Evolutionary conservation across 2,797 vertebrate species (phyloP), one percentile per base, ranked within the genome.

Genomic region (Sorex maritimensis): DNA sequence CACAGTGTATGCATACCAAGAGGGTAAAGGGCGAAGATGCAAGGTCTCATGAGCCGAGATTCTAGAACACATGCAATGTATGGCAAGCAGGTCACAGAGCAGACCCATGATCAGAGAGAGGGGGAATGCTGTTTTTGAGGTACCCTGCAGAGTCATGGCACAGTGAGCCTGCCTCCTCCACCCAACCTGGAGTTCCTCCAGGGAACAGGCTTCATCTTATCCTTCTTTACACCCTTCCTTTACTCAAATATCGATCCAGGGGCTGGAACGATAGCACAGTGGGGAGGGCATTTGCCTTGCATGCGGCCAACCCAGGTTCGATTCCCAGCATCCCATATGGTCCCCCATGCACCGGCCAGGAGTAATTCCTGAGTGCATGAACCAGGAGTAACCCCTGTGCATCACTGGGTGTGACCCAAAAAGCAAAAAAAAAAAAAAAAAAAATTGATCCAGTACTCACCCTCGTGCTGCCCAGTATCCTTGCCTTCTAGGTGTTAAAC

Each of bases 111-210:
- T 26, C 77, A 65, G 90, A 30, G 49, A 21, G 61, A 49, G 49
- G 82, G 34, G 81, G 72, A 87, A 86, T 86, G 21, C 52, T 74
- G 55, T 17, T 90, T 61, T 68, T 78, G 15, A 92, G 30, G 90
- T 41, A 68, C 82, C 52, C 69, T 73, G 17, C 78, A 89, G 80
- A 90, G 80, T 6, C 30, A 28, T 81, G 44, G 55, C 74, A 77
- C 80, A 90, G 23, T 55, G 65, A 90, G 30, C 81, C 77, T 95
- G 75, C 86, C 77, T 90, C 38, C 46, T 83, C 46, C 71, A 87
- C 13, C 87, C 67, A 41, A 90, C 46, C 80, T 78, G 73, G 88
- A 85, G 81, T n/a, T 78, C 83, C 85, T 93, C 95, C 78, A 96
- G 95, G 67, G 77, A 86, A 94, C 95, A 49, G 73, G 67, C 68